Evolutionary conservation across 2,797 vertebrate genomes (phyloP).

Genomic region (Etheostoma perlongum): DNA sequence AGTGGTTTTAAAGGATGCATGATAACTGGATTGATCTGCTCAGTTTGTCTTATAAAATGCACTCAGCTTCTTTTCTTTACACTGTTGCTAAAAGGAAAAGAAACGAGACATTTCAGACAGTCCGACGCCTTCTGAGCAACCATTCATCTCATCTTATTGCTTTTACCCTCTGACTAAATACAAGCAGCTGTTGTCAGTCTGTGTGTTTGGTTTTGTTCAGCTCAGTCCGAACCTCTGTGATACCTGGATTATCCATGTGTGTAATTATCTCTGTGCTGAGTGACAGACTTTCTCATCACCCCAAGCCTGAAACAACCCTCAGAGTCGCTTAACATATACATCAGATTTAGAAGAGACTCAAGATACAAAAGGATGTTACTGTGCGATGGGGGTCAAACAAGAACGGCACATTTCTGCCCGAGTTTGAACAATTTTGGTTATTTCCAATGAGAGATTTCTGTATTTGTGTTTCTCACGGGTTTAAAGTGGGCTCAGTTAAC

Average conservation of each 20-base stretch:
- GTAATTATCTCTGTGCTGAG: background rate
- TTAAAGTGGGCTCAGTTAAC: background rate
- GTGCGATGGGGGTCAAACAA: background rate
- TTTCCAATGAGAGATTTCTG: background rate
- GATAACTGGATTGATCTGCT: background rate
- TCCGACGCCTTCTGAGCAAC: background rate
- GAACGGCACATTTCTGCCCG: background rate
- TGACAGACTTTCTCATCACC: background rate
- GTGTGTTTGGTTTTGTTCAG: slow-evolving; percentile 3
- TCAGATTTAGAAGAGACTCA: background rate
- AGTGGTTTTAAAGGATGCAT: slow-evolving; percentile 38
- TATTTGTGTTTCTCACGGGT: background rate
- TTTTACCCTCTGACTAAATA: background rate
- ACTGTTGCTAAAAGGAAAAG: background rate
- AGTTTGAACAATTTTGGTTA: background rate
- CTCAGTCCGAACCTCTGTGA: background rate
- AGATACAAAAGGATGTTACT: background rate
- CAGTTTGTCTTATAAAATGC: background rate
- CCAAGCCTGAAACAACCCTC: background rate
- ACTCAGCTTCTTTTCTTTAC: background rate
- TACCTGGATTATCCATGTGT: slow-evolving; percentile 1
- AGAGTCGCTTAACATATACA: background rate
- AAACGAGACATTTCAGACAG: background rate
- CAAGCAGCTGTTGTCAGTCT: slow-evolving; percentile 22
- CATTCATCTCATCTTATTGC: background rate